Percentiles rank a stretch among this genome's conserved stretches.
Evolutionary conservation across 2,797 vertebrate genomes (phyloP).

Genomic region (Astyanax mexicanus): DNA sequence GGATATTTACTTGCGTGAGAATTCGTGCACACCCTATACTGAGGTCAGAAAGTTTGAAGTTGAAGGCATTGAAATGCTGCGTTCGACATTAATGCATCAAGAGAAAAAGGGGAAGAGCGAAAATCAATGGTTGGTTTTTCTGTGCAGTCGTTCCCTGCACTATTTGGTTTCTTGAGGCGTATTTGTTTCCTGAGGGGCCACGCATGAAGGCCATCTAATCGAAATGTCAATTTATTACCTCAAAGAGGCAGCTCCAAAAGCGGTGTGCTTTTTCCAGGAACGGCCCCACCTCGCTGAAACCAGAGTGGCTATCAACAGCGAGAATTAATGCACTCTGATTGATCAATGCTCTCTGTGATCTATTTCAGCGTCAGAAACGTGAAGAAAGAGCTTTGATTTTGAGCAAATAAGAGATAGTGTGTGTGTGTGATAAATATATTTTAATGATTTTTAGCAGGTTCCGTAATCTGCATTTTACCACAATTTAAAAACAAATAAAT

Average conservation of each 20-base stretch:
- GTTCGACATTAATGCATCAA: conserved; percentile 8
- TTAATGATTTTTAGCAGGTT: not conserved
- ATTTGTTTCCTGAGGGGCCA: conserved; percentile 82
- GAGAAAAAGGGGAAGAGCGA: conserved; percentile 32
- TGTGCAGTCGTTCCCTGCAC: conserved; percentile 74
- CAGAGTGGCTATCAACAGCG: conserved; percentile 72
- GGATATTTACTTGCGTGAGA: not conserved
- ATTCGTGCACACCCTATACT: not conserved
- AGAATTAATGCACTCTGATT: conserved; percentile 70
- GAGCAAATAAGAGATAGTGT: not conserved
- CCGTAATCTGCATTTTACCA: not conserved
- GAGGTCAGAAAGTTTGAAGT: not conserved
- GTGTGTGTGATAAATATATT: not conserved
- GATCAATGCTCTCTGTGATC: conserved; percentile 60
- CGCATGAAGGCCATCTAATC: conserved; percentile 81
- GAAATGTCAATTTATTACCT: conserved; percentile 85
- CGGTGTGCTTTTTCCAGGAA: conserved; percentile 74
- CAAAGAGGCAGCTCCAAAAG: conserved; percentile 71
- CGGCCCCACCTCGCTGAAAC: conserved; percentile 65
- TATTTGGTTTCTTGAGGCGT: conserved; percentile 85
- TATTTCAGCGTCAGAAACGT: conserved; percentile 48
- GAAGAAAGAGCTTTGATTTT: conserved; percentile 37
- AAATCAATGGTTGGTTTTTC: conserved; percentile 81
- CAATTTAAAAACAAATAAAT: not conserved
- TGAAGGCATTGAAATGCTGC: conserved; percentile 10